Evolutionary conservation across 1,140 invertebrate genomes (phyloP).

Genomic region (Calliopsis andreniformis): DNA sequence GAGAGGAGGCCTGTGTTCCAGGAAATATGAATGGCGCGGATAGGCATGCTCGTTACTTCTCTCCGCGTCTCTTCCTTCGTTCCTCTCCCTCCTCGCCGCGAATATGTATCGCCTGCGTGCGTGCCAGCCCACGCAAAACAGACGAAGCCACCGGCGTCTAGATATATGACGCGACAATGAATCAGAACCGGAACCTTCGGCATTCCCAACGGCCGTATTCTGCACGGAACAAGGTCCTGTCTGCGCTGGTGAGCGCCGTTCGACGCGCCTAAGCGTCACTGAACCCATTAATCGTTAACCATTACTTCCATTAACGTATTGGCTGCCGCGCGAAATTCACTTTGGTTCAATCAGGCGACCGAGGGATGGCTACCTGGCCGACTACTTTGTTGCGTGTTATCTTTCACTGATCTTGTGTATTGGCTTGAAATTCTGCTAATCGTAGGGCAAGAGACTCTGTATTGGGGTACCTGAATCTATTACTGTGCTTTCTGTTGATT

Average conservation of each 20-base stretch:
- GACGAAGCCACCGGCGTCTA: slow-evolving; percentile 63
- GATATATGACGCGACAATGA: slow-evolving; percentile 72
- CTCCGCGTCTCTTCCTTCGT: neutral
- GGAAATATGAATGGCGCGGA: slow-evolving; percentile 50
- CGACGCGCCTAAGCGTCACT: neutral
- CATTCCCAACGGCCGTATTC: slow-evolving; percentile 64
- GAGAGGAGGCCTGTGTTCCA: slow-evolving; percentile 23
- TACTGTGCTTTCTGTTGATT: no score
- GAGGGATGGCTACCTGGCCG: no score
- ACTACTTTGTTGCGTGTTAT: no score
- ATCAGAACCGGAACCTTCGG: slow-evolving; percentile 74
- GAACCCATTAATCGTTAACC: slow-evolving; percentile 9
- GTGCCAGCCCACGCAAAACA: slow-evolving; percentile 59
- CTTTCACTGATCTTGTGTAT: no score
- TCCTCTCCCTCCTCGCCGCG: neutral
- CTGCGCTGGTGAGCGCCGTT: neutral
- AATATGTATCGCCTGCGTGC: slow-evolving; percentile 47
- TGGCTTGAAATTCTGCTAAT: no score
- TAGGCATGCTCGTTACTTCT: slow-evolving; percentile 39
- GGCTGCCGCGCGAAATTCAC: neutral
- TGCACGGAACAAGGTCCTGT: slow-evolving; percentile 42
- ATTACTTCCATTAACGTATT: neutral
- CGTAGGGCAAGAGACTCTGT: no score
- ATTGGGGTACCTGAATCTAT: no score
- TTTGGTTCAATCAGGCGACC: neutral